Evolutionary conservation across 2,888 invertebrate genomes (phyloP), one percentile per base, ranked within the genome.

Genomic region (Coelopa pilipes): DNA sequence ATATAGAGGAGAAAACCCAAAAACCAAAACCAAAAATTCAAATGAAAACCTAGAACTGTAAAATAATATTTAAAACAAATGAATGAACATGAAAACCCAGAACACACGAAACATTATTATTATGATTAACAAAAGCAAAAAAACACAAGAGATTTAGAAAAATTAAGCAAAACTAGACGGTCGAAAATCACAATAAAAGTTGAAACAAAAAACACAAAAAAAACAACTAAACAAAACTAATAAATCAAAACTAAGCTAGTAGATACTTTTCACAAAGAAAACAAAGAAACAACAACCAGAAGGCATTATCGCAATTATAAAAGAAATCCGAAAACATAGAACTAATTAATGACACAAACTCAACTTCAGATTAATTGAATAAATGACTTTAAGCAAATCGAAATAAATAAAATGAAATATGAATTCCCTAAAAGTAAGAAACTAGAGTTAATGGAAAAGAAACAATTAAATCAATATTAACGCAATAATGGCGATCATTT

Each of bases 401-500:
- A 46, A 46, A 15, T 50, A 24, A 66, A 65, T 12, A 47, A 13
- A 55, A 19, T 70, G 34, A 34, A 34, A n/a, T n/a, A n/a, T n/a
- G n/a, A n/a, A 34, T 34, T 34, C 34, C 34, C 34, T 34, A 34
- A 60, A 70, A 24, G 11, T 59, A 70, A 59, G 21, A 12, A 70
- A 19, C 49, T 70, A 69, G 47, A 17, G 50, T 66, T 24, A 50
- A 50, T 24, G 50, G 34, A 34, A 50, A 53, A 24, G 19, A 66
- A 66, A 66, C 19, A 19, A 50, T 24, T 50, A n/a, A 46, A 13
- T 57, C 19, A 55, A 57, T 59, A 17, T 46, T 57, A 69, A 57
- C 49, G n/a, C 75, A 76, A 75, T 75, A 70, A 75, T 75, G 75
- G 71, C 74, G 74, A 76, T 73, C 74, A 74, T 72, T 75, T 75